Percentiles rank a stretch among this genome's conserved stretches.
Evolutionary conservation across 2,888 invertebrate species (phyloP).

Genomic region (Mesorhabditis sp.): DNA sequence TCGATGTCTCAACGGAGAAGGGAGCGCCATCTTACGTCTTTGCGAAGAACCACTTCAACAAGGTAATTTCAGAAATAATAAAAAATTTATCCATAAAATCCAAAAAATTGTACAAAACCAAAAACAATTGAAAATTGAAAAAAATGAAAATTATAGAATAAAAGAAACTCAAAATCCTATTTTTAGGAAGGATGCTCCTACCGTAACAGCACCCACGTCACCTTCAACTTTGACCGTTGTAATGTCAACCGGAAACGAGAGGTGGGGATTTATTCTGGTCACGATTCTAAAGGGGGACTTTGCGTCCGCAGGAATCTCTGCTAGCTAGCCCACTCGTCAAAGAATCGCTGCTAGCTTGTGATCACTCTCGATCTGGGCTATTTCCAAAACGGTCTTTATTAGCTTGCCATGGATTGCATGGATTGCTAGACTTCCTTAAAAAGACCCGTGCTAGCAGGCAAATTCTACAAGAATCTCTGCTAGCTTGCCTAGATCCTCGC

Average conservation of each 20-base stretch:
- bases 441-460: too few species aligned
- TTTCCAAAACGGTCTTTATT: too few species aligned
- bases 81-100: background rate
- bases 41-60: constrained; percentile 49
- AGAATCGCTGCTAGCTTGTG: too few species aligned
- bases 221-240: constrained; percentile 50
- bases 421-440: too few species aligned
- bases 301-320: too few species aligned
- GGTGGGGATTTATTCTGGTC: too few species aligned
- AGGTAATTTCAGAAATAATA: constrained; percentile 16
- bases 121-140: background rate
- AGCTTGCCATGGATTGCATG: too few species aligned
- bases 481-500: too few species aligned
- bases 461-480: too few species aligned
- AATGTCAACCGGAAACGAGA: constrained; percentile 53
- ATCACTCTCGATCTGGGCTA: too few species aligned
- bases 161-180: background rate
- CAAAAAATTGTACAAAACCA: background rate
- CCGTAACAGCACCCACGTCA: constrained; percentile 36
- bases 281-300: too few species aligned
- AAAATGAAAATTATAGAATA: background rate
- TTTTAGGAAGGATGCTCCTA: constrained; percentile 44
- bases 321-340: too few species aligned
- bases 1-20: constrained; percentile 37
- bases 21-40: constrained; percentile 48